Evolutionary conservation across 2,888 invertebrate species (phyloP).

Genomic region (Malthinus flaveolus): DNA sequence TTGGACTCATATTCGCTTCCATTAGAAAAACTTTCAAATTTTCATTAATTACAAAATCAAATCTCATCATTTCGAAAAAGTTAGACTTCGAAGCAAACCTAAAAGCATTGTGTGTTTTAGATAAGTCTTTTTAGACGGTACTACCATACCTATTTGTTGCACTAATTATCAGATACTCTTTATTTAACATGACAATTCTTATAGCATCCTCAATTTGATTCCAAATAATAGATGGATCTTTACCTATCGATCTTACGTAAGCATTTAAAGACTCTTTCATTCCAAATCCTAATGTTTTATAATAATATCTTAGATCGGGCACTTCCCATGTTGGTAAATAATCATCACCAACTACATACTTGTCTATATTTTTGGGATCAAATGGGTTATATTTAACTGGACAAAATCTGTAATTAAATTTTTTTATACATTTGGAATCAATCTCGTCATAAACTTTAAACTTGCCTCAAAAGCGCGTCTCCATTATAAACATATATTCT

Average conservation of each 20-base stretch:
- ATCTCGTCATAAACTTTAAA: constrained; percentile 5
- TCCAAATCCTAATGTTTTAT: constrained; percentile 71
- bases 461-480: constrained; percentile 84
- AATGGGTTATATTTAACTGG: constrained; percentile 89
- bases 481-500: constrained; percentile 87
- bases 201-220: constrained; percentile 78
- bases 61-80: constrained; percentile 94
- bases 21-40: constrained; percentile 83
- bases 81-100: constrained; percentile 61
- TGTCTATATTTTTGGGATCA: constrained; percentile 74
- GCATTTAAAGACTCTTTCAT: constrained; percentile 88
- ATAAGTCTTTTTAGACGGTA: not conserved
- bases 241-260: constrained; percentile 67
- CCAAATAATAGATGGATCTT: constrained; percentile 79
- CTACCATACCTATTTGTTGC: constrained; percentile 54
- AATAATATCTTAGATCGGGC: constrained; percentile 72
- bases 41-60: constrained; percentile 91
- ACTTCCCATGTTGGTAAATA: constrained; percentile 95
- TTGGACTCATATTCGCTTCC: constrained; percentile 99
- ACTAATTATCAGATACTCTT: constrained; percentile 71
- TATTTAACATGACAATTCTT: constrained; percentile 66
- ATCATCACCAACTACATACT: constrained; percentile 94
- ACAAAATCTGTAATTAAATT: constrained; percentile 71
- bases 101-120: constrained; percentile 17
- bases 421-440: not conserved